Evolutionary conservation across 2,888 invertebrate genomes (phyloP).

Genomic region (Hedychridium roseum): DNA sequence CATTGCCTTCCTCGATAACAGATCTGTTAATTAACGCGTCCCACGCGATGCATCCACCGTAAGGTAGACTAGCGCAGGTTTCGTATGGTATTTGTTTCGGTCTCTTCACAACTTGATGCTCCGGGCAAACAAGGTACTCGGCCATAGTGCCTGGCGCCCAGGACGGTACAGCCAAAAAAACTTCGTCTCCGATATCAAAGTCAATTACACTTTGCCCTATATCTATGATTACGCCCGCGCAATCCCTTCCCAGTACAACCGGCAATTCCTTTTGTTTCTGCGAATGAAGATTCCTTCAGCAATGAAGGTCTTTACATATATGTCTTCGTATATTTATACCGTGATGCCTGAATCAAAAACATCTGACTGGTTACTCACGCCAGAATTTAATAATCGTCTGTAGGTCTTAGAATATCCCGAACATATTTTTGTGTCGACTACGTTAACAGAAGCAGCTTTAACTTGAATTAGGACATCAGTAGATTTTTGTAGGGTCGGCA

Average conservation of each 20-base stretch:
- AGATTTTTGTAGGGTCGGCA: conserved; percentile 66
- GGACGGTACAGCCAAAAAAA: conserved; percentile 69
- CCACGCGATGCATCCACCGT: conserved; percentile 69
- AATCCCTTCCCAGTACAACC: conserved; percentile 71
- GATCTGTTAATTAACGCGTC: conserved; percentile 65
- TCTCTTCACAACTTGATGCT: conserved; percentile 66
- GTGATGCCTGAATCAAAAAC: too few relatives aligned
- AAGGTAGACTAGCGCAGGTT: conserved; percentile 70
- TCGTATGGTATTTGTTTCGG: conserved; percentile 69
- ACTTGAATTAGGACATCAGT: conserved; percentile 71
- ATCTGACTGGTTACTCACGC: conserved; percentile 44
- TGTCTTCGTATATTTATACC: too few relatives aligned
- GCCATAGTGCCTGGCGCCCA: conserved; percentile 70
- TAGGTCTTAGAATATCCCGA: conserved; percentile 67
- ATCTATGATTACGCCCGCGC: conserved; percentile 70
- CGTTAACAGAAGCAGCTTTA: conserved; percentile 70
- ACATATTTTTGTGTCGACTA: conserved; percentile 69
- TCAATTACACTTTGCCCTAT: conserved; percentile 69
- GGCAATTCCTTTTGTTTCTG: conserved; percentile 65
- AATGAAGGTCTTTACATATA: too few relatives aligned
- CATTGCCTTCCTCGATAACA: conserved; percentile 64
- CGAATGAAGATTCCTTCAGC: too few relatives aligned
- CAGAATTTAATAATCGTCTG: conserved; percentile 60
- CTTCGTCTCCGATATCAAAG: conserved; percentile 72
- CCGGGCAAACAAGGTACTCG: conserved; percentile 67